Percentiles rank a stretch among this genome's conserved stretches.
phyloP scores from a whole-genome alignment of 2,113 vertebrate genomes.

The Trichomycterus rosablanca region DNA sequence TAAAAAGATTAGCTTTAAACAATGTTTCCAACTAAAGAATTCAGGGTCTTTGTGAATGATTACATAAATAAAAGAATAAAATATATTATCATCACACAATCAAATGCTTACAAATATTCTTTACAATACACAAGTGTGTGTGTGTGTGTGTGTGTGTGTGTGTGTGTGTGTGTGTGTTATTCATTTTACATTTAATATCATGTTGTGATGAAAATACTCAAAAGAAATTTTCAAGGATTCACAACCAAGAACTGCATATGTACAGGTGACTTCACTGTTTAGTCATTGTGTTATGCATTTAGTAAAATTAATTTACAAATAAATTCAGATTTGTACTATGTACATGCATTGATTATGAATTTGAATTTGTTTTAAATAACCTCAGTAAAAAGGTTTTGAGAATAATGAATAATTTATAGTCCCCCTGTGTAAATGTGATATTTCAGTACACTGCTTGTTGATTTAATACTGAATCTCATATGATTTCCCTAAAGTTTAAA shows the following conservation, averaged over 20 bases:
- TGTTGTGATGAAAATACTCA: constrained; percentile 34
- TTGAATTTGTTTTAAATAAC: constrained; percentile 40
- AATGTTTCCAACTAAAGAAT: constrained; percentile 42
- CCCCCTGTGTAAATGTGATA: constrained; percentile 40
- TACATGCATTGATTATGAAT: constrained; percentile 21
- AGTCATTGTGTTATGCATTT: constrained; percentile 38
- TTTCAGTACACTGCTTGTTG: constrained; percentile 39
- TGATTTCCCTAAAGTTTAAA: too few relatives aligned
- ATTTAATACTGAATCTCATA: not conserved
- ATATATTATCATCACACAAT: constrained; percentile 55
- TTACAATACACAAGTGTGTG: constrained; percentile 55
- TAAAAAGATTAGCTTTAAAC: constrained; percentile 48
- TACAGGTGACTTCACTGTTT: too few relatives aligned
- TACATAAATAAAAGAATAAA: constrained; percentile 55
- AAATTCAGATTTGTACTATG: constrained; percentile 18
- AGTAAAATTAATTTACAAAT: constrained; percentile 37
- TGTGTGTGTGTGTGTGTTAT: constrained; percentile 43
- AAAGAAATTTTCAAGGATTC: constrained; percentile 52
- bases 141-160: constrained; percentile 40
- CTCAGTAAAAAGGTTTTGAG: constrained; percentile 33
- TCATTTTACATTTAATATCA: constrained; percentile 44
- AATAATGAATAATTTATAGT: constrained; percentile 38
- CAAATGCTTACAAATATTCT: constrained; percentile 55
- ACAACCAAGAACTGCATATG: constrained; percentile 51
- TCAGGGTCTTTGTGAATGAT: constrained; percentile 55